Evolutionary conservation across 2,797 vertebrate genomes (phyloP).

Genomic region (Microctenopoma lineatum): DNA sequence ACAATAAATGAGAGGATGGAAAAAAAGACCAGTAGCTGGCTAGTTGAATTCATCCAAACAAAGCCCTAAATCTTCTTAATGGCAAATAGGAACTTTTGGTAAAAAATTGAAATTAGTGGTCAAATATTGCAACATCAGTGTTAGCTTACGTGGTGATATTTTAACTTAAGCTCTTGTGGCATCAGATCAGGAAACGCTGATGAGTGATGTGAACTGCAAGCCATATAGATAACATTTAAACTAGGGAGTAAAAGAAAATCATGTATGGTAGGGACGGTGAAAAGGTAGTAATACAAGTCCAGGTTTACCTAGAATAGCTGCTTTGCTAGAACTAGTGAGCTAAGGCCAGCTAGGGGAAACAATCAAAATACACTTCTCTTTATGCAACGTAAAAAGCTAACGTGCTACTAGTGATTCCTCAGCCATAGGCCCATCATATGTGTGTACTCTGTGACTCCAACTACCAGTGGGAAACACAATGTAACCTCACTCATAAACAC

Average conservation of each 20-base stretch:
- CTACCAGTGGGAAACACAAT: constrained; percentile 63
- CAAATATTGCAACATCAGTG: no score
- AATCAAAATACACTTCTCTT: constrained; percentile 8
- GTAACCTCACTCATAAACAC: constrained; percentile 72
- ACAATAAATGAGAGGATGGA: neutral
- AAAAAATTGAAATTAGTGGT: no score
- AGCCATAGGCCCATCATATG: constrained; percentile 14
- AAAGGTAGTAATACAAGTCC: constrained; percentile 8
- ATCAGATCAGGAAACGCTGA: neutral
- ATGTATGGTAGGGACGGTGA: constrained; percentile 10
- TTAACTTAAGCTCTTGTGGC: neutral
- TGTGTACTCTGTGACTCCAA: constrained; percentile 33
- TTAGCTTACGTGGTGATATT: no score
- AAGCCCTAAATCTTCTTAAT: no score
- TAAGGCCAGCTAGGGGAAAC: constrained; percentile 27
- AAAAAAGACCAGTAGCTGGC: neutral
- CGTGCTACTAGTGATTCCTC: constrained; percentile 38
- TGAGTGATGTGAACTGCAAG: neutral
- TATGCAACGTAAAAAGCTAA: constrained; percentile 43
- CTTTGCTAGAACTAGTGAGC: neutral
- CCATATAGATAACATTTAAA: neutral
- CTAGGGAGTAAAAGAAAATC: constrained; percentile 13
- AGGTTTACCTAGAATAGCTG: constrained; percentile 18
- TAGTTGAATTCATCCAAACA: no score
- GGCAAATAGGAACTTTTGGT: no score